phyloP scores from a whole-genome alignment of 2,888 invertebrate species.

The Phorcus lineatus region DNA sequence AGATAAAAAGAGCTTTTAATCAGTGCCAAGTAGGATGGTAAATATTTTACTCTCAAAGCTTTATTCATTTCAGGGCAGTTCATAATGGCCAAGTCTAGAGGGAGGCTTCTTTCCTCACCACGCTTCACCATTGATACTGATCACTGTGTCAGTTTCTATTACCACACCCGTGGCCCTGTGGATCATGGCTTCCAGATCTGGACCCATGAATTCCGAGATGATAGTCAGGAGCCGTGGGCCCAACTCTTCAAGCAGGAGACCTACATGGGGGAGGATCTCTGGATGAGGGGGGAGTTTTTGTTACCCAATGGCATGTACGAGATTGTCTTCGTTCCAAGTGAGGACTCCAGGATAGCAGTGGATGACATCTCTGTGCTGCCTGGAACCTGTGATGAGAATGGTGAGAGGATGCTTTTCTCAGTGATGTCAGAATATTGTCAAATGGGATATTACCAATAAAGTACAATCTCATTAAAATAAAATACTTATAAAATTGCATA shows the following conservation, averaged over 20 bases:
- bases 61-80: constrained; percentile 11
- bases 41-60: background rate
- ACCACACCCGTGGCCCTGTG: constrained; percentile 58
- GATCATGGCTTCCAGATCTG: constrained; percentile 44
- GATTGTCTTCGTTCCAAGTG: constrained; percentile 51
- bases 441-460: background rate
- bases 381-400: constrained; percentile 53
- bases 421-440: background rate
- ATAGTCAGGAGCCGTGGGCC: background rate
- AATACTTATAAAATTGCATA: no score
- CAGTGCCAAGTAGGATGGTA: background rate
- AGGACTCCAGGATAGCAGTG: constrained; percentile 49
- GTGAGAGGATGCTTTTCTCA: constrained; percentile 40
- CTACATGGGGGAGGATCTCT: constrained; percentile 44
- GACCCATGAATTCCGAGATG: constrained; percentile 33
- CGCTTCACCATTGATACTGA: constrained; percentile 43
- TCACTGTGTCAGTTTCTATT: constrained; percentile 64
- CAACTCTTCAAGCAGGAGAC: background rate
- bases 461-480: no score
- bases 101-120: constrained; percentile 44
- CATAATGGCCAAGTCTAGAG: background rate
- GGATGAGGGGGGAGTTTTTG: constrained; percentile 62
- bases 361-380: constrained; percentile 59
- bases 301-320: constrained; percentile 50
- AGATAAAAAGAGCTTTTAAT: background rate